phyloP scores from a whole-genome alignment of 2,113 vertebrate species.

The Acrocephalus kingi region DNA sequence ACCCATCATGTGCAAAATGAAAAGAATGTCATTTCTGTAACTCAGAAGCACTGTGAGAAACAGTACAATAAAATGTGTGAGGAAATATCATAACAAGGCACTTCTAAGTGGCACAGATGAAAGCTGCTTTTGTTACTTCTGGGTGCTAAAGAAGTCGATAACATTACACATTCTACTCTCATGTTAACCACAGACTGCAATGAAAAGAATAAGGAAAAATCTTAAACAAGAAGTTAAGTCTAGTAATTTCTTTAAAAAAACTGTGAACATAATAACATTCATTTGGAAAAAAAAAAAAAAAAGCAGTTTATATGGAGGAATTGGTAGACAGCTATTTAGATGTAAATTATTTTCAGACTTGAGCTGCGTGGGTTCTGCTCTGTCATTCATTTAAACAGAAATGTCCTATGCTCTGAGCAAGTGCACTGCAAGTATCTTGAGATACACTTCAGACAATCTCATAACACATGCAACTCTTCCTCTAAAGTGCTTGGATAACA shows the following conservation, averaged over 20 bases:
- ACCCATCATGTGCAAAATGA: neutral
- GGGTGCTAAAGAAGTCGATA: neutral
- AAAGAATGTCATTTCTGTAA: neutral
- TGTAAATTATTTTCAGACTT: neutral
- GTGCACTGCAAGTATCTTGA: neutral
- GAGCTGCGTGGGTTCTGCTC: neutral
- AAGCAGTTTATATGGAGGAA: neutral
- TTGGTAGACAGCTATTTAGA: neutral
- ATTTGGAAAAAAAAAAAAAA: neutral
- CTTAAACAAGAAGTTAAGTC: neutral
- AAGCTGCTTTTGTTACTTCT: neutral
- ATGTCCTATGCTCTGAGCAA: neutral
- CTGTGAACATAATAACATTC: neutral
- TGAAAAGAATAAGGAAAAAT: neutral
- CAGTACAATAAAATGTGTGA: neutral
- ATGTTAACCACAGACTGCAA: neutral
- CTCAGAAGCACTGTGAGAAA: neutral
- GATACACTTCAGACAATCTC: neutral
- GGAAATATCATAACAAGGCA: neutral
- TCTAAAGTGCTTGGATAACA: neutral
- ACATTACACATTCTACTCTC: neutral
- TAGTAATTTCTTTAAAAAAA: neutral
- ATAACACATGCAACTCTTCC: neutral
- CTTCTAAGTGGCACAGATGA: neutral
- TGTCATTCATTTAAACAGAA: constrained; percentile 10